Evolutionary conservation across 1,140 invertebrate genomes (phyloP), one percentile per base, ranked within the genome.

Genomic region (Popillia japonica): DNA sequence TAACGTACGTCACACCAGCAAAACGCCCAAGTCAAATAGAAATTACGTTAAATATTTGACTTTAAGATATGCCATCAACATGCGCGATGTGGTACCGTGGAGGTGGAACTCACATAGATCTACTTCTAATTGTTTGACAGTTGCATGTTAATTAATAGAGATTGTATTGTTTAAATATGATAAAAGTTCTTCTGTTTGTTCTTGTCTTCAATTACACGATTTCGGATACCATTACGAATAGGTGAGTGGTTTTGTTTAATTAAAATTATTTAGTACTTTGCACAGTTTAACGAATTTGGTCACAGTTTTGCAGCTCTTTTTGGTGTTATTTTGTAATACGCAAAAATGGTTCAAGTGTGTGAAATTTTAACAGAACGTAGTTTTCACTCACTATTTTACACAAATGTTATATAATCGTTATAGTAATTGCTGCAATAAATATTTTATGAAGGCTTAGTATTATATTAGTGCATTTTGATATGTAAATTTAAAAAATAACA

Each of bases 101-200:
- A 22, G 61, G 61, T 68, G 61, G 61, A 68, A 27, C 22, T 22
- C 61, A 68, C 22, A 55, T 17, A 68, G 61, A 68, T 68, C 61
- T 68, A 23, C 61, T 68, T 68, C 61, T 68, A 68, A 68, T 68
- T 68, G 61, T 68, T 68, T 68, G 61, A 68, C 61, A 68, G 61
- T 68, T 68, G 61, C 61, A 68, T 68, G 61, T 68, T 68, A 68
- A 68, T 68, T 68, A 68, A 68, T 68, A 68, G 61, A 68, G 61
- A 34, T 68, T 68, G 61, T 68, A 68, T 68, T 68, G 61, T 34
- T 68, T 68, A 68, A 68, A 23, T 22, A 68, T 68, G 61, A 68
- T 68, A 68, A 68, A 68, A 68, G 22, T 68, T 68, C 61, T 68
- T 68, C 22, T 68, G 61, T 68, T 68, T 68, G 22, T 68, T 68